A percentile compares a stretch with the other conserved stretches of the same genome.
These are phyloP conservation scores for Nemopilema nomurai DNA, from an alignment of 30 jellyfish, hydroid and myxozoan species.

Conservation along the genomic window DNA sequence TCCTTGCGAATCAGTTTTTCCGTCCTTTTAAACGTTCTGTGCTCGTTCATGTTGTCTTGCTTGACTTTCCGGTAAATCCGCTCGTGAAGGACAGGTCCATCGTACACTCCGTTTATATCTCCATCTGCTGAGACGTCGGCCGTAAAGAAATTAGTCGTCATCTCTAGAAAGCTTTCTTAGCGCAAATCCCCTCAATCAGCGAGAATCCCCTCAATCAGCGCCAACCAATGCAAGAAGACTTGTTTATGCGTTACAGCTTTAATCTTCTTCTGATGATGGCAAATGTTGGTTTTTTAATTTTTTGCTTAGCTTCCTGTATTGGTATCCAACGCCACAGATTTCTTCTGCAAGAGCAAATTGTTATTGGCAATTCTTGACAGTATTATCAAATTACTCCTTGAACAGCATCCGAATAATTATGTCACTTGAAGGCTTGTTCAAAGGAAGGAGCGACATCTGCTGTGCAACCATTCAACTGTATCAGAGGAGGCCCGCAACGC, in stretches of 20 bases:
- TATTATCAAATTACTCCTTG: not conserved
- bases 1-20: conserved; percentile 60
- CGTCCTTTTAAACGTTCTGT: conserved; percentile 24
- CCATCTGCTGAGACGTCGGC: conserved; percentile 2
- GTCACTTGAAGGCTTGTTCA: not conserved
- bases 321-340: too few relatives aligned
- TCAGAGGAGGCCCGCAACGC: not conserved
- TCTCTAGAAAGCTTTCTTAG: too few relatives aligned
- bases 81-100: conserved; percentile 58
- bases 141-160: not conserved
- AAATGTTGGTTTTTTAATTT: too few relatives aligned
- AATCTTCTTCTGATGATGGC: too few relatives aligned
- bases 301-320: too few relatives aligned
- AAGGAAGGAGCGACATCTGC: not conserved
- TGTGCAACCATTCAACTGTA: not conserved
- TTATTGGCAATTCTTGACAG: not conserved
- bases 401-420: not conserved
- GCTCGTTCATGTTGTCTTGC: conserved; percentile 64
- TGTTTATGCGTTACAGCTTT: too few relatives aligned
- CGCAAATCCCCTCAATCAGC: too few relatives aligned
- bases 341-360: too few relatives aligned
- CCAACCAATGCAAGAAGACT: too few relatives aligned
- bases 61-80: conserved; percentile 49
- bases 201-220: too few relatives aligned
- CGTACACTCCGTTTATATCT: conserved; percentile 11